These are phyloP conservation scores for Drosophila sechellia DNA, from an alignment of 1,140 invertebrate genomes.

Conservation along the genomic window DNA sequence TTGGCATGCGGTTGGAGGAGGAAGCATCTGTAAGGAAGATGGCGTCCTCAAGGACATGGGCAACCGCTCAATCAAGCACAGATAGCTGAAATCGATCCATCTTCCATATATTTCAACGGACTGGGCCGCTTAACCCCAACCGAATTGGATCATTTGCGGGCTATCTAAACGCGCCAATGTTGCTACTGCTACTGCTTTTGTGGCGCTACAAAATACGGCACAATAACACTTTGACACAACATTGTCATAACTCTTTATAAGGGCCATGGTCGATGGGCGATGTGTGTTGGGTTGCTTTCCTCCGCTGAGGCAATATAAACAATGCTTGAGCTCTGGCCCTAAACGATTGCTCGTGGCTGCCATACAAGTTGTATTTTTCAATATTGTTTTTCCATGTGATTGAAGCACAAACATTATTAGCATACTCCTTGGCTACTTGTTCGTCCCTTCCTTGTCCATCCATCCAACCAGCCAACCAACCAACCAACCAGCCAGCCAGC, in stretches of 20 bases:
- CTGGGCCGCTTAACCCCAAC: slow-evolving; percentile 40
- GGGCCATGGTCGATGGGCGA: background rate
- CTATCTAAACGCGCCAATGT: slow-evolving; percentile 44
- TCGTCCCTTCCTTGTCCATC: slow-evolving; percentile 2
- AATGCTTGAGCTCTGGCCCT: slow-evolving; percentile 52
- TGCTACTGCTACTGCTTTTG: slow-evolving; percentile 18
- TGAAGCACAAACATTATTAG: slow-evolving; percentile 76
- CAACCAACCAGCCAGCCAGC: background rate
- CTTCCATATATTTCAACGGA: slow-evolving; percentile 37
- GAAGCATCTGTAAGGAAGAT: too few species aligned
- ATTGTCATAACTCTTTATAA: slow-evolving; percentile 61
- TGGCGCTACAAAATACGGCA: slow-evolving; percentile 51
- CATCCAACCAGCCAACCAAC: background rate
- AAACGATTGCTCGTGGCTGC: slow-evolving; percentile 51
- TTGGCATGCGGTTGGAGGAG: background rate
- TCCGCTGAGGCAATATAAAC: slow-evolving; percentile 28
- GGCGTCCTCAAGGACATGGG: slow-evolving; percentile 22
- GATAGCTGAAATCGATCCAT: slow-evolving; percentile 46
- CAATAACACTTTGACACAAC: slow-evolving; percentile 66
- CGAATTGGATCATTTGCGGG: slow-evolving; percentile 55
- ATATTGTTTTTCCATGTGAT: slow-evolving; percentile 79
- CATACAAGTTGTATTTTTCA: slow-evolving; percentile 65
- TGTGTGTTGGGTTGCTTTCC: background rate
- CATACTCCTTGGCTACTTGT: slow-evolving; percentile 39
- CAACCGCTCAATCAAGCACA: slow-evolving; percentile 54